Conservation (phyloP, 1,140 invertebrate genomes). For the Drepana arcuata region DNA sequence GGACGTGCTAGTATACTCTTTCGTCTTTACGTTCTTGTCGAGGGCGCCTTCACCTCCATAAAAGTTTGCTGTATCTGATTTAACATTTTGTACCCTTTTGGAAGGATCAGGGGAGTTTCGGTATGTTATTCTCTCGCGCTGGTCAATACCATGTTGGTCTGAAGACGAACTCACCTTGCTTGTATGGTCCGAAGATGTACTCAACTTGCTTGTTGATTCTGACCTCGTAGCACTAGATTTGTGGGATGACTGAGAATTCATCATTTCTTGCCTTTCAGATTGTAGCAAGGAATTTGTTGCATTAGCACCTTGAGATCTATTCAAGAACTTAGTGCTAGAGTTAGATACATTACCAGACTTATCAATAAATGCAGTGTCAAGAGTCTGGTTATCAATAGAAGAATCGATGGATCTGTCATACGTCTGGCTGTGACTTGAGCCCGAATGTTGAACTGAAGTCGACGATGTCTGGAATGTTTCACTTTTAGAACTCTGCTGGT, state of each 20-base stretch:
- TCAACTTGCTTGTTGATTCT: too few relatives aligned
- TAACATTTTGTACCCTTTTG: slow-evolving; percentile 32
- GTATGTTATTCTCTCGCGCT: slow-evolving; percentile 40
- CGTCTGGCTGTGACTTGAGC: slow-evolving; percentile 44
- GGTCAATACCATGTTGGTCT: slow-evolving; percentile 36
- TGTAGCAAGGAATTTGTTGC: slow-evolving; percentile 58
- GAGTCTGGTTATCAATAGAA: slow-evolving; percentile 2
- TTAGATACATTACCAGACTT: slow-evolving; percentile 25
- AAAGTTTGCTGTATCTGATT: slow-evolving; percentile 47
- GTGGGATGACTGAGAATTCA: slow-evolving; percentile 23
- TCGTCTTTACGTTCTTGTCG: slow-evolving; percentile 45
- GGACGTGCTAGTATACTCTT: slow-evolving; percentile 48
- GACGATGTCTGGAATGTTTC: slow-evolving; percentile 58
- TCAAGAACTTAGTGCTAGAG: slow-evolving; percentile 24
- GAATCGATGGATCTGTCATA: slow-evolving; percentile 44
- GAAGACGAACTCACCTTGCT: too few relatives aligned
- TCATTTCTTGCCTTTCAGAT: slow-evolving; percentile 51
- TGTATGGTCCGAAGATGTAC: too few relatives aligned
- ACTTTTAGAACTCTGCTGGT: slow-evolving; percentile 56
- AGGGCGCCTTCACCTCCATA: slow-evolving; percentile 50
- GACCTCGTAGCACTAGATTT: slow-evolving; percentile 14
- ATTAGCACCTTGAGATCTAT: slow-evolving; percentile 48
- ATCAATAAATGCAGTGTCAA: slow-evolving; percentile 59
- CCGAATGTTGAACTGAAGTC: slow-evolving; percentile 55
- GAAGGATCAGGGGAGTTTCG: slow-evolving; percentile 32